Evolutionary conservation across 2,113 vertebrate genomes (phyloP), one percentile per base, ranked within the genome.

Genomic region (Triplophysa tibetana): DNA sequence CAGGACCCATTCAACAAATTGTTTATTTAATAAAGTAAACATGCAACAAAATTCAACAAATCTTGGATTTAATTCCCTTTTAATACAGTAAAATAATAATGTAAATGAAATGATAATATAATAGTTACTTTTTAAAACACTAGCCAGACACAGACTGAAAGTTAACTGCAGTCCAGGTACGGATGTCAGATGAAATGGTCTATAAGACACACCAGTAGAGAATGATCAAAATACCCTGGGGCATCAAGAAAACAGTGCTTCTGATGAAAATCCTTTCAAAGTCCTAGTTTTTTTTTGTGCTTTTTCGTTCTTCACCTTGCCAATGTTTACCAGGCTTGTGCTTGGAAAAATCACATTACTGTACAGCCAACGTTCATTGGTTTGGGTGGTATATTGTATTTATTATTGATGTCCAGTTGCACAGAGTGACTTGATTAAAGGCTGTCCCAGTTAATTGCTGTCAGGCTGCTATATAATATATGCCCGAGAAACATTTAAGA

Each of bases 401-500:
- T 74, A 66, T 69, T 68, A 70, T 68, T 72, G 38, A 68, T 74
- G 78, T 75, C 66, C 68, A 77, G 19, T 80, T 76, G 43, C 69
- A 56, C 64, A 77, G 68, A 33, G 8, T 78, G 74, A 41, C 24
- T 50, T 80, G 62, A 77, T 85, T 80, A 77, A 80, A 64, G 24
- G 52, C 74, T 77, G 74, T 75, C 65, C 78, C 50, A 50, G 41
- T 70, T 77, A 81, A 78, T 85, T 73, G 65, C 66, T 38, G 58
- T 77, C 63, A 58, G 38, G 68, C 63, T 63, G 13, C 19, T 54
- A 29, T 43, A n/a, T 48, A 61, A 64, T 66, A 75, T 77, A 69
- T 80, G 78, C 69, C 16, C 56, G 58, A 83, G 61, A 60, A 75
- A 70, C 52, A 45, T 78, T 70, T 45, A 54, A 54, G 29, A 68